These are phyloP conservation scores for Phaenicophaeus curvirostris DNA, from an alignment of 2,797 vertebrate genomes.

Conservation along the genomic window DNA sequence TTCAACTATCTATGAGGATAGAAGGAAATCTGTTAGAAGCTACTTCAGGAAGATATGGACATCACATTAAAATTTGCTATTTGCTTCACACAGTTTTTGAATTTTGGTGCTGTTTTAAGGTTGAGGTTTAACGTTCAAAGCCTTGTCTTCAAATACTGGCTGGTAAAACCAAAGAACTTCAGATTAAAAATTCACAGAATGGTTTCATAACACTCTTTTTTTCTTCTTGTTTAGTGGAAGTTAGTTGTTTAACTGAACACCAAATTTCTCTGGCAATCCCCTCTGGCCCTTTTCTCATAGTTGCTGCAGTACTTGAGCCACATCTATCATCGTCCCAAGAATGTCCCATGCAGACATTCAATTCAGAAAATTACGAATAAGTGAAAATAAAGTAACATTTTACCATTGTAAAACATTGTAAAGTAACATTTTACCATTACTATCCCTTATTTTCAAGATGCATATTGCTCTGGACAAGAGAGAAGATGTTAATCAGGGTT, in stretches of 20 bases:
- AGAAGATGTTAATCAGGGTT: not conserved
- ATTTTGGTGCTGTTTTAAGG: not conserved
- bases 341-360: not conserved
- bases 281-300: not conserved
- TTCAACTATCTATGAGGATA: not conserved
- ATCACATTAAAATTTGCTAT: not conserved
- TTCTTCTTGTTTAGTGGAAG: not conserved
- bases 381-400: not conserved
- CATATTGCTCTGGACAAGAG: not conserved
- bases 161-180: not conserved
- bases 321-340: not conserved
- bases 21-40: not conserved
- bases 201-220: not conserved
- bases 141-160: not conserved
- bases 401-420: not conserved
- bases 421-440: not conserved
- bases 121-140: not conserved
- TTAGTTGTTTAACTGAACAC: not conserved
- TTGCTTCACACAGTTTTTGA: not conserved
- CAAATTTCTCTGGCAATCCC: not conserved
- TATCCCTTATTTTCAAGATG: not conserved
- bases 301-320: not conserved
- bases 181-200: not conserved
- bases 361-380: not conserved
- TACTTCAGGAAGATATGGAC: not conserved